phyloP scores from a whole-genome alignment of 1,140 invertebrate species.

The Piezodorus guildinii region DNA sequence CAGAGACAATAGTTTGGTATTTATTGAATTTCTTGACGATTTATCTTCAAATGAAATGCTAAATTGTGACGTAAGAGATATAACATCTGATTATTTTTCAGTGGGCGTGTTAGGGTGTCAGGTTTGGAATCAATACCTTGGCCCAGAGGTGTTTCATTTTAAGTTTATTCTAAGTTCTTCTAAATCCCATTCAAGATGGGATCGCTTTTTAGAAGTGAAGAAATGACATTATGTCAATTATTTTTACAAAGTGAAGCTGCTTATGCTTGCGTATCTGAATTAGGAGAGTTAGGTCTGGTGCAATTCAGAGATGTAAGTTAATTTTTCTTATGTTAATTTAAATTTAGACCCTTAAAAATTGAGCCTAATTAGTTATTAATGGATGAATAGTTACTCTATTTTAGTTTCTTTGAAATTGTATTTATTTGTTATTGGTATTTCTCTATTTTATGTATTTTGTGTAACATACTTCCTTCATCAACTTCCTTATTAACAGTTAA shows the following conservation, averaged over 20 bases:
- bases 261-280: slow-evolving; percentile 83
- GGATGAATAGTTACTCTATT: too few species aligned
- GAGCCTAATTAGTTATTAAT: too few species aligned
- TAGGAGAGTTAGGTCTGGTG: slow-evolving; percentile 84
- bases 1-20: background rate
- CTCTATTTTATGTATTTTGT: too few species aligned
- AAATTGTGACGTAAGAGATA: background rate
- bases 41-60: too few species aligned
- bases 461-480: too few species aligned
- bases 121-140: background rate
- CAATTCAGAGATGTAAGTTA: slow-evolving; percentile 82
- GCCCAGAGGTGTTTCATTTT: background rate
- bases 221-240: slow-evolving; percentile 83
- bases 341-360: too few species aligned
- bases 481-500: too few species aligned
- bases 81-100: slow-evolving; percentile 8
- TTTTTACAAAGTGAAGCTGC: slow-evolving; percentile 87
- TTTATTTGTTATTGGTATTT: too few species aligned
- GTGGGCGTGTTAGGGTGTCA: slow-evolving; percentile 13
- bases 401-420: too few species aligned
- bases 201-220: slow-evolving; percentile 74
- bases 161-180: background rate
- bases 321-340: background rate
- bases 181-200: slow-evolving; percentile 41
- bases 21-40: background rate